Evolutionary conservation across 2,113 vertebrate species (phyloP), one percentile per base, ranked within the genome.

Genomic region (Ramphastos sulfuratus): DNA sequence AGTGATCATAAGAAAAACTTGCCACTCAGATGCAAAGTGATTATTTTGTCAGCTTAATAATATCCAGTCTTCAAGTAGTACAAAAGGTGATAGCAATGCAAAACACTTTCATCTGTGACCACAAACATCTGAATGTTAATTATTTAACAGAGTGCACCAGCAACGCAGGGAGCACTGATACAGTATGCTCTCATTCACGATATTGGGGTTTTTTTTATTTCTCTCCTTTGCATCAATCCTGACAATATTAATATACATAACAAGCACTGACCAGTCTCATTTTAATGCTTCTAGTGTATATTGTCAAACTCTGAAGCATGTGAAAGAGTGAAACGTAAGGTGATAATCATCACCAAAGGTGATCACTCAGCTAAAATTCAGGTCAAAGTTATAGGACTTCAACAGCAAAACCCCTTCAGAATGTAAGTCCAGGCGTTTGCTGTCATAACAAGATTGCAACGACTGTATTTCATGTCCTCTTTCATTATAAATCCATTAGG

Each of bases 401-500:
- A 81, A 71, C 10, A 59, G 60, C 66, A 76, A 72, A 80, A 18
- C 0, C 1, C 17, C 37, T 80, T 78, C 42, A 89, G 28, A 85
- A 75, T 42, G 87, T 3, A 87, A 87, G 27, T 75, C 64, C 39
- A 91, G n/a, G 33, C 74, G 81, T 81, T 55, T 95, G n/a, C 46
- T 69, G 13, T 31, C 35, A 54, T 71, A 84, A 76, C 33, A 90
- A 63, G 25, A 87, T 56, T 66, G 59, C 4, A 6, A 75, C 54
- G 54, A 63, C 25, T 70, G 54, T 63, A 88, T 89, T 92, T 96
- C n/a, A 55, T 52, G 28, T 76, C 50, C 27, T 42, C 33, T n/a
- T 87, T 94, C 72, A 95, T 92, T 93, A 94, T 23, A 93, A 96
- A 97, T 89, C 91, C 93, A 95, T 95, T 95, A 94, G 70, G 72